Conservation (phyloP, 2,888 invertebrate species). For the Apamea anceps region DNA sequence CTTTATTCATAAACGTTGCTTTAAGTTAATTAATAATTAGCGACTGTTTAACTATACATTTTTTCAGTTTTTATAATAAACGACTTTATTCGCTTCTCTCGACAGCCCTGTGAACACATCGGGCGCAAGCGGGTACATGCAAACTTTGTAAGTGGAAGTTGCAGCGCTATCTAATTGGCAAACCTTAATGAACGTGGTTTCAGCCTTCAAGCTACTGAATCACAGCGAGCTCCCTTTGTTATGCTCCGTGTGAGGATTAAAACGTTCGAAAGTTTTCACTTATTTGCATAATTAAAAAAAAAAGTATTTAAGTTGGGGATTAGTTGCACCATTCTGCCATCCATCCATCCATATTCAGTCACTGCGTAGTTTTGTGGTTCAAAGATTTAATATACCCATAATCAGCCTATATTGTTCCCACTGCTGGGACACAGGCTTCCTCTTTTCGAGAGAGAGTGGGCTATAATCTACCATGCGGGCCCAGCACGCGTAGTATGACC, state of each 20-base stretch:
- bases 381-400: background rate
- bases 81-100: background rate
- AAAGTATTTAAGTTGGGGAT: background rate
- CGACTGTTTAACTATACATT: too few relatives aligned
- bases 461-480: too few relatives aligned
- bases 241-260: background rate
- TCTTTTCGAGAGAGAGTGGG: too few relatives aligned
- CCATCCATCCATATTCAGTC: background rate
- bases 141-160: slow-evolving; percentile 40
- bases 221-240: slow-evolving; percentile 8
- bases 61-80: background rate
- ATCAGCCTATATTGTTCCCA: too few relatives aligned
- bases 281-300: background rate
- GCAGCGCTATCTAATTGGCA: slow-evolving; percentile 50
- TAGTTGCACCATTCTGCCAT: background rate
- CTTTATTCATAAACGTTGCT: too few relatives aligned
- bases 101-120: slow-evolving; percentile 19
- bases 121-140: slow-evolving; percentile 28
- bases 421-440: too few relatives aligned
- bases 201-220: slow-evolving; percentile 1
- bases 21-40: too few relatives aligned
- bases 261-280: background rate
- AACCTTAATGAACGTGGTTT: slow-evolving; percentile 25
- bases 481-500: too few relatives aligned
- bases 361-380: background rate